Conservation (phyloP, 2,797 vertebrate genomes). For the Melanotaenia maccullochi region DNA sequence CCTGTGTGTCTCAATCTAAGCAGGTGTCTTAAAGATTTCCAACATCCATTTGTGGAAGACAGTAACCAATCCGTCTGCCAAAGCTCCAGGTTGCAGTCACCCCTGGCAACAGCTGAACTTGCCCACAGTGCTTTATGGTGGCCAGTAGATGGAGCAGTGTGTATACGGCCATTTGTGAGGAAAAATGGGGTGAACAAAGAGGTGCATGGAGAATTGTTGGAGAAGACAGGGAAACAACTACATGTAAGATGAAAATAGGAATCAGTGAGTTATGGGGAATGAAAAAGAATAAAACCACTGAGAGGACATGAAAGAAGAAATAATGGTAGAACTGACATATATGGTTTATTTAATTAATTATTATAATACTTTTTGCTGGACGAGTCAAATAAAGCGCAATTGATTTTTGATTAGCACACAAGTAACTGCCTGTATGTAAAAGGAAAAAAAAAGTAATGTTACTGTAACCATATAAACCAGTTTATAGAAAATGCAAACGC, state of each 20-base stretch:
- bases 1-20: neutral
- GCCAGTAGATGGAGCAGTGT: conserved; percentile 63
- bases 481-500: too few relatives aligned
- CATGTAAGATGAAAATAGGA: neutral
- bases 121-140: conserved; percentile 3
- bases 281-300: conserved; percentile 2
- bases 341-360: neutral
- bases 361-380: conserved; percentile 8
- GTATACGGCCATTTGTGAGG: conserved; percentile 1
- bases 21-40: conserved; percentile 5
- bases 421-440: too few relatives aligned
- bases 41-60: conserved; percentile 34
- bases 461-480: too few relatives aligned
- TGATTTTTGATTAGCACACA: neutral
- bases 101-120: conserved; percentile 58
- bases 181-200: neutral
- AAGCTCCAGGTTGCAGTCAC: conserved; percentile 53
- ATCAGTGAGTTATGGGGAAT: neutral
- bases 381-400: neutral
- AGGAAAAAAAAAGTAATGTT: too few relatives aligned
- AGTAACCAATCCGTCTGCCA: conserved; percentile 24
- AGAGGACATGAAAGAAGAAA: neutral
- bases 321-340: too few relatives aligned
- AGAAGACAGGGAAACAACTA: conserved; percentile 2
- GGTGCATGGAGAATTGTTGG: neutral